Percentiles rank a stretch among this genome's conserved stretches.
Evolutionary conservation across 2,797 vertebrate genomes (phyloP).

Genomic region (Myotis myotis): DNA sequence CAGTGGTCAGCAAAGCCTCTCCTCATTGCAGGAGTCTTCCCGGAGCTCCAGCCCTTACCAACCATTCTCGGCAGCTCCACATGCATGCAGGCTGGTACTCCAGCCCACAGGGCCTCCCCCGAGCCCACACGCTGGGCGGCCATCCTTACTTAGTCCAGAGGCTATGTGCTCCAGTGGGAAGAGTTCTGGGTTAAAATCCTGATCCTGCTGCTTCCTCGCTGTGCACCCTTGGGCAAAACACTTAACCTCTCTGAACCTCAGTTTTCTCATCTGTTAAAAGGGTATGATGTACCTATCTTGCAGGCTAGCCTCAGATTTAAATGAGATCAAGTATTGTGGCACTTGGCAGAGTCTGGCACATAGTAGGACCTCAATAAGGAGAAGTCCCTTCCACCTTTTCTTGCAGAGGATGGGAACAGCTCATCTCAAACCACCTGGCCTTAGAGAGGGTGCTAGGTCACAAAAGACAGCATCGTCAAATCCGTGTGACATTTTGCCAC

Average conservation of each 20-base stretch:
- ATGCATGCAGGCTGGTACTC: background rate
- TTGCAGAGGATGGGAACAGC: background rate
- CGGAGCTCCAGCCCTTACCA: background rate
- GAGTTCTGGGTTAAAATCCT: background rate
- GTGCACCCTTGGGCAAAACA: background rate
- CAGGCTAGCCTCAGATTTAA: background rate
- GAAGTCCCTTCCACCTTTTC: background rate
- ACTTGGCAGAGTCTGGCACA: background rate
- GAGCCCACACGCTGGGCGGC: background rate
- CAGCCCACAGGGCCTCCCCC: background rate
- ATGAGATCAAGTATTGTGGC: background rate
- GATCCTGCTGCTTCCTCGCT: background rate
- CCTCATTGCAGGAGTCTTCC: too few relatives aligned
- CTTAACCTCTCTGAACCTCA: background rate
- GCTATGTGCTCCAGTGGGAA: background rate
- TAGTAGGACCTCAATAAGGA: background rate
- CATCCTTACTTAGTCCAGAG: background rate
- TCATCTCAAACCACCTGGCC: background rate
- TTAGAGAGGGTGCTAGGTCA: rapidly evolving
- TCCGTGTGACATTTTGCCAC: background rate
- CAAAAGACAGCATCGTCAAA: background rate
- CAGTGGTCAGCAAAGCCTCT: background rate
- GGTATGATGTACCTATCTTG: background rate
- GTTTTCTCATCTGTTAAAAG: background rate
- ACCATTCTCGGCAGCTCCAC: background rate